phyloP scores from a whole-genome alignment of 2,113 vertebrate species.

The Physeter macrocephalus region DNA sequence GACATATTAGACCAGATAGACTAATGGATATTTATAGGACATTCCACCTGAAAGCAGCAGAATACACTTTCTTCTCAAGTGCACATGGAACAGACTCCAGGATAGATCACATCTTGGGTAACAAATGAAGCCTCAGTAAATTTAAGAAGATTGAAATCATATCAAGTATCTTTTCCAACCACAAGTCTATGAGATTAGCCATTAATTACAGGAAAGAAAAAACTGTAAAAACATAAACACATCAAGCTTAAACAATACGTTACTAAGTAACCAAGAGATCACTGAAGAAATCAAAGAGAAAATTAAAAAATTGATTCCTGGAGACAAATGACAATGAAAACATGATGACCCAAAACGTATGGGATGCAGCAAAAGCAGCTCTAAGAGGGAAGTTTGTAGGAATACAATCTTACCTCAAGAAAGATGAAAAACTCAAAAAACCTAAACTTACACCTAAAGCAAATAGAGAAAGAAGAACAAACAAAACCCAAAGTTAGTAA shows the following conservation, averaged over 20 bases:
- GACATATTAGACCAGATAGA: neutral
- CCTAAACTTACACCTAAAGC: neutral
- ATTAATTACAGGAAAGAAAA: neutral
- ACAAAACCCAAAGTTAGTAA: neutral
- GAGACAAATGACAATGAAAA: neutral
- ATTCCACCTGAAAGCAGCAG: neutral
- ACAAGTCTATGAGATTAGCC: neutral
- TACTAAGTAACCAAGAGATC: neutral
- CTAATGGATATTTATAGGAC: neutral
- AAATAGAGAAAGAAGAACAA: neutral
- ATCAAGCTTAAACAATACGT: neutral
- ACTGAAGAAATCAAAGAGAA: neutral
- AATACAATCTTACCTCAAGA: neutral
- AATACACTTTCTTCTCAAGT: neutral
- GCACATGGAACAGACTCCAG: neutral
- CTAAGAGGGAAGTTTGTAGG: neutral
- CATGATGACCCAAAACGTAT: neutral
- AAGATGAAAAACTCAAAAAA: neutral
- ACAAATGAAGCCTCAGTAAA: neutral
- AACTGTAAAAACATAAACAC: neutral
- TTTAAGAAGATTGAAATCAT: neutral
- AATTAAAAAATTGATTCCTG: neutral
- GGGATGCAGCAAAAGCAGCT: neutral
- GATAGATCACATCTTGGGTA: neutral
- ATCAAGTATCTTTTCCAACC: neutral